Conservation (phyloP, 2,113 vertebrate species). For the Nansenia antarctica region DNA sequence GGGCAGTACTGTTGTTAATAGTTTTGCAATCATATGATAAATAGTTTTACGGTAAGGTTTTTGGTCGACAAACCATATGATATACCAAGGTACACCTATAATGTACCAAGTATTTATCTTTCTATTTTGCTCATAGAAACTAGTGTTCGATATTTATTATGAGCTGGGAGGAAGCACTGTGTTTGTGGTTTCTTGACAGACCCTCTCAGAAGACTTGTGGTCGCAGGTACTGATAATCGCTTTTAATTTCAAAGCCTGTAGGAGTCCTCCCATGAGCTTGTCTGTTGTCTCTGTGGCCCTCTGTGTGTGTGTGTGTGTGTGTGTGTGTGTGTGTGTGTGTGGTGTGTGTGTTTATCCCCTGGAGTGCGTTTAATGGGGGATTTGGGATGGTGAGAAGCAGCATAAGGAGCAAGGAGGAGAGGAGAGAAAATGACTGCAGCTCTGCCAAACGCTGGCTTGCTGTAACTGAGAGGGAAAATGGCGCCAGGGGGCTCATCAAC, state of each 20-base stretch:
- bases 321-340: conserved; percentile 27
- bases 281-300: conserved; percentile 47
- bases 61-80: too few relatives aligned
- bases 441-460: conserved; percentile 35
- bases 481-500: conserved; percentile 32
- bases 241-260: conserved; percentile 65
- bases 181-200: conserved; percentile 56
- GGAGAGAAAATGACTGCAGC: conserved; percentile 23
- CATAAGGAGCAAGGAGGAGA: conserved; percentile 16
- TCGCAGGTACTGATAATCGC: conserved; percentile 68
- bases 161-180: neutral
- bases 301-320: conserved; percentile 15
- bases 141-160: neutral
- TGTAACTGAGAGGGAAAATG: conserved; percentile 32
- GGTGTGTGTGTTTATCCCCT: conserved; percentile 41
- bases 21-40: neutral
- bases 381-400: conserved; percentile 49
- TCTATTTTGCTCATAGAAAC: neutral
- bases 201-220: conserved; percentile 60
- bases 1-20: neutral
- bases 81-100: too few relatives aligned
- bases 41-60: too few relatives aligned
- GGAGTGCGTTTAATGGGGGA: conserved; percentile 52
- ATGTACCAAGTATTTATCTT: neutral
- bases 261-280: conserved; percentile 54